Conservation (phyloP, 2,797 vertebrate species). For the Muraenolepis orangiensis region DNA sequence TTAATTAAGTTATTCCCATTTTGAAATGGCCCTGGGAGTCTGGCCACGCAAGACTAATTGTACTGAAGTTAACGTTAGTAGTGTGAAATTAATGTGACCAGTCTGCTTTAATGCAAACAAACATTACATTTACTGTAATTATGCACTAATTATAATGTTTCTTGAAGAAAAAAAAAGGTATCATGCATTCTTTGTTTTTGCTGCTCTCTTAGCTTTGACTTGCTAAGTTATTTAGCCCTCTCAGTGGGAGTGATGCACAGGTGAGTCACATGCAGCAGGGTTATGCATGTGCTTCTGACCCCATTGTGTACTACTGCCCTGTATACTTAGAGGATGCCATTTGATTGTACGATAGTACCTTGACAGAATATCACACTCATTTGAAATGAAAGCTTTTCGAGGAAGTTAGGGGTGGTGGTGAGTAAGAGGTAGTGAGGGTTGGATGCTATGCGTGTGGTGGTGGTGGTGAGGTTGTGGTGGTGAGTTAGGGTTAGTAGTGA, state of each 20-base stretch:
- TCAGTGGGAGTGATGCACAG: neutral
- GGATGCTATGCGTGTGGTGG: slow-evolving; percentile 1
- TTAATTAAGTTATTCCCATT: neutral
- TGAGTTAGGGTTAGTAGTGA: slow-evolving; percentile 45
- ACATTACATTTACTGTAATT: neutral
- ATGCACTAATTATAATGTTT: neutral
- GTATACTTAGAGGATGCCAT: no score
- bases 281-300: neutral
- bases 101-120: neutral
- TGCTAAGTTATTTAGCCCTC: neutral
- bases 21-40: neutral
- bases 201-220: neutral
- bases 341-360: neutral
- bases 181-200: neutral
- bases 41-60: slow-evolving; percentile 1
- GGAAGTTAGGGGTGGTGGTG: neutral
- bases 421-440: neutral
- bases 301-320: neutral
- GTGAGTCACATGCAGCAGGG: neutral
- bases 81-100: slow-evolving; percentile 25
- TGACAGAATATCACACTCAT: neutral
- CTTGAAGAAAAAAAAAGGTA: neutral
- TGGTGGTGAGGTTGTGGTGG: slow-evolving; percentile 49
- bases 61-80: slow-evolving; percentile 50
- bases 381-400: no score